Conservation (phyloP, 2,113 vertebrate genomes). For the Leptosomus discolor region DNA sequence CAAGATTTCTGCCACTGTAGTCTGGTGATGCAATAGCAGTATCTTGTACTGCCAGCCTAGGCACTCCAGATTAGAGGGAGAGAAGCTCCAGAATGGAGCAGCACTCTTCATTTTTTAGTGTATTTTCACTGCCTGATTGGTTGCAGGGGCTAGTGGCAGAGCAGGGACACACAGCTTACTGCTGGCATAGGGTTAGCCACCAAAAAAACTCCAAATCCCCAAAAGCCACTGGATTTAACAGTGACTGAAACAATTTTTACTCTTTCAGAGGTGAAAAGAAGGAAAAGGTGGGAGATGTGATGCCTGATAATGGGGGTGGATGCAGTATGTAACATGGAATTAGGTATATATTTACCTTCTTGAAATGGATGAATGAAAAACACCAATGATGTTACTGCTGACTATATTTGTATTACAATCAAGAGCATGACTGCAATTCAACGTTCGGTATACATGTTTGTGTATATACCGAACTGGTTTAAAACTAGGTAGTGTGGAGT, state of each 20-base stretch:
- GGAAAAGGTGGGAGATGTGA: background rate
- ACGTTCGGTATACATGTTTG: background rate
- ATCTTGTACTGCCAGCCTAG: background rate
- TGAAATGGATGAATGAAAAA: background rate
- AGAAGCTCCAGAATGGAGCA: background rate
- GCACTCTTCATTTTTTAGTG: background rate
- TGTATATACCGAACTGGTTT: background rate
- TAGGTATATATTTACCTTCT: background rate
- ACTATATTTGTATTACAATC: background rate
- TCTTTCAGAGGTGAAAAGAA: background rate
- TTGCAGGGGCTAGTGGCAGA: background rate
- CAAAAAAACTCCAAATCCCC: rapidly evolving
- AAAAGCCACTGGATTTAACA: background rate
- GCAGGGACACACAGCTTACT: background rate
- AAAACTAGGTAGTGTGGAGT: background rate
- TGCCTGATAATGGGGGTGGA: background rate
- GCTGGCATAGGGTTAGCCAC: background rate
- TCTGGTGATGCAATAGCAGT: background rate
- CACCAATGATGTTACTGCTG: rapidly evolving
- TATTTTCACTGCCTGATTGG: background rate
- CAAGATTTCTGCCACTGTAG: background rate
- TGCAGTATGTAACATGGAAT: background rate
- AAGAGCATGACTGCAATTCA: background rate
- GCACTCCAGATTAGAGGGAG: background rate
- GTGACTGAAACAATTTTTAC: background rate